phyloP scores from a whole-genome alignment of 2,888 invertebrate species.

The Nomada ferruginata region DNA sequence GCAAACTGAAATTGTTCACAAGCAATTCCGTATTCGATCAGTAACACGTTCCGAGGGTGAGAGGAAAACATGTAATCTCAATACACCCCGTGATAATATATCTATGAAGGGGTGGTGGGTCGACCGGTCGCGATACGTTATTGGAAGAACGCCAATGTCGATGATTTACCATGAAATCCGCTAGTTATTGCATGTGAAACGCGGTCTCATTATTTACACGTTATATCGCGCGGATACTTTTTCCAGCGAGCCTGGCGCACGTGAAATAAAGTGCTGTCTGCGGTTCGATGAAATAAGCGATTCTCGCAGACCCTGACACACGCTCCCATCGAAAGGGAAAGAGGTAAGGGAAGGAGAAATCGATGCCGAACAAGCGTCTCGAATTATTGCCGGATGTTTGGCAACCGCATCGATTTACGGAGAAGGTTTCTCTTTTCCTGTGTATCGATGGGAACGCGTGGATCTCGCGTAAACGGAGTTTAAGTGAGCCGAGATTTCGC shows the following conservation, averaged over 20 bases:
- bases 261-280: conserved; percentile 69
- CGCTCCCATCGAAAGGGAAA: neutral
- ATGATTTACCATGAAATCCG: conserved; percentile 78
- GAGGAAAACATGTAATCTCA: conserved; percentile 33
- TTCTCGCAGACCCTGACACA: conserved; percentile 46
- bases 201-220: conserved; percentile 77
- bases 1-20: conserved; percentile 16
- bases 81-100: conserved; percentile 58
- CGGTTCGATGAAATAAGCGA: conserved; percentile 67
- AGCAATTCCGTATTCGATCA: neutral
- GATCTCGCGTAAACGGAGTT: neutral
- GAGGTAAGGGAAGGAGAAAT: conserved; percentile 53
- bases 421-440: conserved; percentile 28
- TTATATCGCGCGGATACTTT: conserved; percentile 62
- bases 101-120: conserved; percentile 25
- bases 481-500: neutral
- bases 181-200: conserved; percentile 76
- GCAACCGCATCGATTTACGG: conserved; percentile 54
- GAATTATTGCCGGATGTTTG: conserved; percentile 64
- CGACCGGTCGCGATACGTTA: conserved; percentile 49
- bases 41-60: neutral
- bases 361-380: conserved; percentile 54
- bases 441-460: conserved; percentile 10
- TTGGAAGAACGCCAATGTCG: conserved; percentile 75
- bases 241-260: conserved; percentile 41